Conservation (phyloP, 1,140 invertebrate species). For the Bicyclus anynana region DNA sequence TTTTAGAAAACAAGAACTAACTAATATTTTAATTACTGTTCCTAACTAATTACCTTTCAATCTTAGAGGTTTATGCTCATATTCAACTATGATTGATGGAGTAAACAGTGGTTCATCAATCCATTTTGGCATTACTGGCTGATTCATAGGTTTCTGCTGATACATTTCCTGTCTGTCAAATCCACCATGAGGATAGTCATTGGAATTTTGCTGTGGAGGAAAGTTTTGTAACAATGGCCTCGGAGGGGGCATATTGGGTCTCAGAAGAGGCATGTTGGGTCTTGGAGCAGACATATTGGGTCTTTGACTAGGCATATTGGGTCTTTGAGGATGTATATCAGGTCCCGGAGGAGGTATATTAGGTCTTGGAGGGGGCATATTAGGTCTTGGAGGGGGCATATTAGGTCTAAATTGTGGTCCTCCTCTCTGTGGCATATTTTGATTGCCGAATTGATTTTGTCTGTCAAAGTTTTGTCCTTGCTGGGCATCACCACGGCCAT, state of each 20-base stretch:
- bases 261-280: not conserved
- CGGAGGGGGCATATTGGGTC: conserved; percentile 16
- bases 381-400: conserved; percentile 12
- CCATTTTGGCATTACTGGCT: conserved; percentile 48
- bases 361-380: not conserved
- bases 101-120: conserved; percentile 64
- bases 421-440: conserved; percentile 20
- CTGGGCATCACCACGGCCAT: conserved; percentile 18
- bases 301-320: conserved; percentile 10
- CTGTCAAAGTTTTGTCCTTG: conserved; percentile 38
- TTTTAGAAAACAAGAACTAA: too few relatives aligned
- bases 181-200: conserved; percentile 28
- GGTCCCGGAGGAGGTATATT: not conserved
- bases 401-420: conserved; percentile 9
- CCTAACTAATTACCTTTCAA: conserved; percentile 67
- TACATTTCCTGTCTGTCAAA: conserved; percentile 30
- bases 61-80: conserved; percentile 80
- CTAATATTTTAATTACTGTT: conserved; percentile 3
- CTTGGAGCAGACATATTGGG: not conserved
- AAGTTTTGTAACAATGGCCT: conserved; percentile 12
- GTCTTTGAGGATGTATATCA: conserved; percentile 14
- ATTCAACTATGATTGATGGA: conserved; percentile 83
- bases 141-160: conserved; percentile 16
- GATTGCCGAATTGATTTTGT: conserved; percentile 24
- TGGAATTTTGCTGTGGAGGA: conserved; percentile 11